Percentiles rank a stretch among this genome's conserved stretches.
Conservation (phyloP, 1,140 invertebrate species). For the Thaumatotibia leucotreta region DNA sequence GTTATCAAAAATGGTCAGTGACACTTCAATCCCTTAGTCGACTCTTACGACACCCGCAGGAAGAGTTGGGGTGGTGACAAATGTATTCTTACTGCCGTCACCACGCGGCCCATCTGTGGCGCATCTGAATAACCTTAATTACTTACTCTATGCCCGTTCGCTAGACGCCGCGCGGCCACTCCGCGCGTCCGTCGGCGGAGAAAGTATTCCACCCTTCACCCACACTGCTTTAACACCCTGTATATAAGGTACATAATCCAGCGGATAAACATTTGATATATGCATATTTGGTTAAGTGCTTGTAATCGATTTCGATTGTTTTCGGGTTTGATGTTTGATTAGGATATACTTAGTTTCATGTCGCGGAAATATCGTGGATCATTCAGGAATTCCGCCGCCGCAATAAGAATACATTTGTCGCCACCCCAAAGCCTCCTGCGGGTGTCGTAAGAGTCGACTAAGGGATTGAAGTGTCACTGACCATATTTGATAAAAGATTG, state of each 20-base stretch:
- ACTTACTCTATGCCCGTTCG: conserved; percentile 35
- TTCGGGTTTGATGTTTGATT: not conserved
- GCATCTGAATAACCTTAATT: not conserved
- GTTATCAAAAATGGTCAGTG: no score
- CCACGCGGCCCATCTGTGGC: no score
- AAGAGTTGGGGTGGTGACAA: no score
- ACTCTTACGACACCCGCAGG: no score
- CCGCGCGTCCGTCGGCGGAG: conserved; percentile 54
- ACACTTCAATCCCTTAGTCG: no score
- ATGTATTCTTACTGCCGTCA: no score
- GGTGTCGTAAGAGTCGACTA: no score
- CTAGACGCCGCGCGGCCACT: conserved; percentile 48
- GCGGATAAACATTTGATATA: not conserved
- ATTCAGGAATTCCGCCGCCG: not conserved
- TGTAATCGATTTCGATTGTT: not conserved
- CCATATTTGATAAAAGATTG: no score
- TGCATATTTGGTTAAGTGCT: conserved; percentile 1
- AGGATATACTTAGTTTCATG: not conserved
- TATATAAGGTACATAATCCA: not conserved
- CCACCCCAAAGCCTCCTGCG: no score
- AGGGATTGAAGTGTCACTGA: no score
- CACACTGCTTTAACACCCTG: conserved; percentile 14
- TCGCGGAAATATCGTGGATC: not conserved
- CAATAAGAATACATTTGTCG: no score
- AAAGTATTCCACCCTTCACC: conserved; percentile 49